Conservation (phyloP, 2,888 invertebrate species). For the Sphaerophoria taeniata region DNA sequence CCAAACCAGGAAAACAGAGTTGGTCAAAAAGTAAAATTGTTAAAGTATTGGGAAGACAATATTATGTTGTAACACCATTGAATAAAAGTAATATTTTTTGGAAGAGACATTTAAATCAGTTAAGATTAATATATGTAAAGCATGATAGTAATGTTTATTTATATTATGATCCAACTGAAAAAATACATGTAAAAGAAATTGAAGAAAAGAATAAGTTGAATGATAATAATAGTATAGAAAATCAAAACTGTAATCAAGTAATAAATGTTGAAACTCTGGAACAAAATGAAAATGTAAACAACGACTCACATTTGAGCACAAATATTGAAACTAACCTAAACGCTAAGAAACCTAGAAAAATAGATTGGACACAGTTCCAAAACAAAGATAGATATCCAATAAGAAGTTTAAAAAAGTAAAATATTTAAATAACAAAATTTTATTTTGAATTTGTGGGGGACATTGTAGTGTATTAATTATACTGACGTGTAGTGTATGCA, state of each 20-base stretch:
- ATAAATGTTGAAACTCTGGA: neutral
- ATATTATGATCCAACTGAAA: constrained; percentile 16
- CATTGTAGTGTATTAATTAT: too few relatives aligned
- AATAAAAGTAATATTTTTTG: neutral
- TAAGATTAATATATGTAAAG: neutral
- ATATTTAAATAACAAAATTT: neutral
- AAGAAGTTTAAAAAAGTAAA: constrained; percentile 18
- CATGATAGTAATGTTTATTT: constrained; percentile 3
- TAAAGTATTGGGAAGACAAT: constrained; percentile 13
- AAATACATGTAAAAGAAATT: neutral
- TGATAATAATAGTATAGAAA: neutral
- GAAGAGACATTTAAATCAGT: neutral
- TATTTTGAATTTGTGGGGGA: too few relatives aligned
- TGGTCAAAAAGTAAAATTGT: constrained; percentile 15
- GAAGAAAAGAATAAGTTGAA: neutral
- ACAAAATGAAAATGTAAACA: constrained; percentile 12
- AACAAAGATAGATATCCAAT: constrained; percentile 20
- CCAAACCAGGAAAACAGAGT: neutral
- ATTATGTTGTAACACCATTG: neutral
- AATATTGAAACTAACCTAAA: neutral
- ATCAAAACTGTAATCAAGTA: neutral
- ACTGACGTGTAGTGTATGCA: too few relatives aligned
- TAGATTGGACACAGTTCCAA: constrained; percentile 6
- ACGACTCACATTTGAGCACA: neutral
- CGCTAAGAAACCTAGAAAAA: neutral